Evolutionary conservation across 2,888 invertebrate species (phyloP), one percentile per base, ranked within the genome.

Genomic region (Andrena chrysosceles): DNA sequence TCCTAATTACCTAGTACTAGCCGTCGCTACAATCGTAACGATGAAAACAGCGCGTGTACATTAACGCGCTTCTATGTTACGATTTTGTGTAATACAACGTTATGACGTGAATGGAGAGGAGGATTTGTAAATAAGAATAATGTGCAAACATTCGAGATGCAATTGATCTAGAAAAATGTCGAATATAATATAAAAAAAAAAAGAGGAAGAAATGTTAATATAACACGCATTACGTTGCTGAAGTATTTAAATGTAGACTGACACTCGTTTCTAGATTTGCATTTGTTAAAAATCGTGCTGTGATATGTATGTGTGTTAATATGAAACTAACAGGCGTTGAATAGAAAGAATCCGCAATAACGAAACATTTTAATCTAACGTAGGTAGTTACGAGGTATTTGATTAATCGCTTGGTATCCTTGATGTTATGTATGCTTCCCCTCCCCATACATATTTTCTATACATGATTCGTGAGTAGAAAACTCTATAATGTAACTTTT

Each of bases 211-310:
- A 89, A 91, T 91, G 87, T 90, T 93, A 90, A 91, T 92, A 88
- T 91, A 90, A 91, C 56, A 56, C 85, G 83, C 86, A 87, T 85
- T 88, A 89, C 90, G 86, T 89, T 90, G 88, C 89, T 87, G 88
- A 90, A 90, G 83, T 91, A 93, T 92, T 92, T 91, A 91, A 92
- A 91, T 90, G 84, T 85, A 87, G 90, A 91, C 82, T 76, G 86
- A 85, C 85, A 84, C 85, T 85, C 77, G 85, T 89, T 87, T 89
- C 83, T 88, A 85, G 88, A 89, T 89, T 82, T 87, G 88, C 87
- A 86, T 91, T 91, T 90, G 86, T 92, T 91, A 89, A 90, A 91
- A 90, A 91, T 93, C 91, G 89, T 93, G 90, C 93, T 93, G 93
- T 93, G 93, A 93, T 93, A 93, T 89, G 87, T 87, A 87, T 89